Base-by-base conservation (phyloP, 2,113 vertebrate genomes). In the Platycercus adscitus region DNA sequence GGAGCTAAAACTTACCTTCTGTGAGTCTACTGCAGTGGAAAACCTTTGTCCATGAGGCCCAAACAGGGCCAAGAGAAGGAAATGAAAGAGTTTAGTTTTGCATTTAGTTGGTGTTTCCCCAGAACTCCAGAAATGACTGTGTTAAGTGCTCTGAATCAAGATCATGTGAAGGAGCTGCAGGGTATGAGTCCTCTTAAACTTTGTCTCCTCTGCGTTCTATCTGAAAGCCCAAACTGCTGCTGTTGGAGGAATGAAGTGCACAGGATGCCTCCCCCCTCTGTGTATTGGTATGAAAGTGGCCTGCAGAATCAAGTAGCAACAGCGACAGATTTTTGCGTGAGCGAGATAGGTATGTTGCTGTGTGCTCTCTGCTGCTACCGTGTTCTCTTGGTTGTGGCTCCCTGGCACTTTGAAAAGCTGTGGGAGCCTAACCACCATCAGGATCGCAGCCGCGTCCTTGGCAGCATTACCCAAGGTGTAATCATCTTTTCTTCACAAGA, bases 261-360 rank as follows among this genome's bases (percentile, higher is more conserved):
- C 37, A 49, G 53, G 41, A 16, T 88, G 19, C 25, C 11, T 91
- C 25, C 7, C 29, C 61, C 8, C 20, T 63, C 37, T 49, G 17
- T 33, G 26, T 50, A 1, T 28, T 28, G 65, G 7, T 77, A 11
- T 76, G 46, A 43, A 81, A 79, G 33, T 23, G 23, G 7, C 76
- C n/a, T 61, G 24, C 21, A 76, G 80, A 90, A 63, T 66, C 46
- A 53, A 41, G 23, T 9, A 81, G 71, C 4, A 3, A 7, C 26
- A 84, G 35, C 16, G 13, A 35, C 41, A 43, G 55, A 17, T 79
- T 61, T 61, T 53, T 86, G 55, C 26, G 9, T 39, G 61, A 76
- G 13, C 0, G 0, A 39, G 31, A 7, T n/a, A 46, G 44, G 6
- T 28, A 81, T 44, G 17, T 8, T 66, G 73, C 58, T 2, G 0